Conservation (phyloP, 1,140 invertebrate genomes). For the Propsilocerus akamusi region DNA sequence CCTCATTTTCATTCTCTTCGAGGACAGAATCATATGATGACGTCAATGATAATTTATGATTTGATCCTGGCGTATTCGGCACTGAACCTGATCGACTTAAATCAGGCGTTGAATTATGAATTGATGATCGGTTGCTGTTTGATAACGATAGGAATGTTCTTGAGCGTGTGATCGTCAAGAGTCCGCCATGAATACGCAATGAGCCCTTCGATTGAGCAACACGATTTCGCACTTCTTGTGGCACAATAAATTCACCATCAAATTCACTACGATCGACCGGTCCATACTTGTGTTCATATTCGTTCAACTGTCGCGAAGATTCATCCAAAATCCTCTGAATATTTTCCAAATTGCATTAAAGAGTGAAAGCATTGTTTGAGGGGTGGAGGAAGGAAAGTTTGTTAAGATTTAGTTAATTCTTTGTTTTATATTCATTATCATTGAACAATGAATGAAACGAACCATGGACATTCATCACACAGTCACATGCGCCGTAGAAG, state of each 20-base stretch:
- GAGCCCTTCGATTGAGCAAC: conserved; percentile 23
- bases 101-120: conserved; percentile 21
- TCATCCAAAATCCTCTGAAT: conserved; percentile 21
- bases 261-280: conserved; percentile 21
- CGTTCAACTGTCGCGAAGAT: conserved; percentile 26
- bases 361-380: too few relatives aligned
- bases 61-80: conserved; percentile 1
- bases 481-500: too few relatives aligned
- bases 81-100: conserved; percentile 17
- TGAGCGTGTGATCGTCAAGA: conserved; percentile 30
- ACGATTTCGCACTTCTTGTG: conserved; percentile 25
- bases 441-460: too few relatives aligned
- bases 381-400: too few relatives aligned
- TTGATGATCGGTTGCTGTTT: conserved; percentile 9
- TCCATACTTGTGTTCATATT: conserved; percentile 30
- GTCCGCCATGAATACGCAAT: conserved; percentile 21
- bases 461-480: too few relatives aligned
- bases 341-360: too few relatives aligned
- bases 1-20: conserved; percentile 4
- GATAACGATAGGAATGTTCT: conserved; percentile 25
- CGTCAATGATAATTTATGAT: background rate
- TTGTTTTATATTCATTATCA: too few relatives aligned
- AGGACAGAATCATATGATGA: conserved; percentile 2
- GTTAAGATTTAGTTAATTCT: too few relatives aligned
- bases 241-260: conserved; percentile 25